Base-by-base conservation (phyloP, 2,797 vertebrate genomes). In the Hephaestus fuliginosus region DNA sequence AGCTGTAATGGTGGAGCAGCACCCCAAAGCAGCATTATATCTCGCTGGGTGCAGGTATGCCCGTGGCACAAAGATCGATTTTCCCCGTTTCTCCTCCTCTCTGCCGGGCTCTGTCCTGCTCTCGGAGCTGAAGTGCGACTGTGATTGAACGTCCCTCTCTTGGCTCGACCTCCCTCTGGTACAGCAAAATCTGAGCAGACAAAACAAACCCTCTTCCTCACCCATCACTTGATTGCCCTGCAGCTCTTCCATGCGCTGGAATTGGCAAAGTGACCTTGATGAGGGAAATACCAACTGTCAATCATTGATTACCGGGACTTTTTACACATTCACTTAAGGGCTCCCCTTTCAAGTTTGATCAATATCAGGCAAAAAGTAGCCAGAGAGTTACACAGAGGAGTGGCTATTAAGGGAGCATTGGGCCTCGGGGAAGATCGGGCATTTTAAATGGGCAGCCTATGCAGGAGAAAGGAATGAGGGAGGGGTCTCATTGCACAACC, bases 331-430 rank as follows among this genome's bases (percentile, higher is more conserved):
- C 85, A 93, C 88, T 93, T 86, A 90, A 88, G 89, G 90, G 89
- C 90, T 89, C 83, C 80, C 55, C 89, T 94, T 94, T 92, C 90
- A 89, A 66, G 82, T 88, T 90, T 88, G 89, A 94, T 95, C 94
- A 92, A 93, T 93, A 93, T 92, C 89, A 88, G 78, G 81, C 83
- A 70, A 89, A 92, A 83, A 67, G 81, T 76, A 83, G 89, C 78
- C 74, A 69, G 80, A 56, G 82, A 81, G 76, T 62, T 76, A 70
- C 83, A 78, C 81, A 76, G 49, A 68, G 70, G 68, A 81, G 69
- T 73, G 61, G 71, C 80, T 75, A 80, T 88, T 83, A 81, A 76
- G 51, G 70, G 75, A 74, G 75, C 58, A 41, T 3, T 57, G 62
- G 72, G 83, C 85, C 83, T 74, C 8, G 1, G 88, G 77, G 81